phyloP scores from a whole-genome alignment of 1,140 invertebrate genomes.

The Radopholus similis region DNA sequence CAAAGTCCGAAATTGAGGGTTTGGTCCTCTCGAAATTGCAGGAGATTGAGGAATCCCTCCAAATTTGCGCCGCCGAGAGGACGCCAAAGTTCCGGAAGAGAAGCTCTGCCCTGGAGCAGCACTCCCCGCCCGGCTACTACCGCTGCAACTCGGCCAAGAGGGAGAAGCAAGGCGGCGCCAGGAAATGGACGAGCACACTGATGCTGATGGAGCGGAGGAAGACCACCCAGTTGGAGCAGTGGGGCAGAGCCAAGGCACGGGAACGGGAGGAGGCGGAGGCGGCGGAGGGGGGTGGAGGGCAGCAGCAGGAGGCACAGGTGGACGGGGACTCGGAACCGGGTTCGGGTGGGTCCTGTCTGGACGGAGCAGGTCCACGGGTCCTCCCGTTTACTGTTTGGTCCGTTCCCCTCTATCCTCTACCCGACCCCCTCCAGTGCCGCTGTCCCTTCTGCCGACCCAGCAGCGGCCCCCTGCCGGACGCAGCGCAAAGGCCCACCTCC shows the following conservation, averaged over 20 bases:
- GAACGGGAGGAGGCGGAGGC: background rate
- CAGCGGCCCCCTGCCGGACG: background rate
- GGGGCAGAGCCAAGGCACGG: background rate
- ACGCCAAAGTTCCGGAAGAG: conserved; percentile 15
- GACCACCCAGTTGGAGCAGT: conserved; percentile 14
- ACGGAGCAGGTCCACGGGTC: background rate
- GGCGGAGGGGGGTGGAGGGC: background rate
- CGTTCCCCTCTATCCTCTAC: background rate
- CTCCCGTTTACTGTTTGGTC: background rate
- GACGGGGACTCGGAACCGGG: background rate
- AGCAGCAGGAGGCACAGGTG: background rate
- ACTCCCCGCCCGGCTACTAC: background rate
- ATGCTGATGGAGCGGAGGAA: background rate
- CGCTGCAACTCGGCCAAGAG: background rate
- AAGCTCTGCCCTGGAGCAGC: conserved; percentile 6
- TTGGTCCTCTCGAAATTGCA: background rate
- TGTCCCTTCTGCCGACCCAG: background rate
- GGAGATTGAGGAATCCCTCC: background rate
- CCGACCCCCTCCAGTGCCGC: background rate
- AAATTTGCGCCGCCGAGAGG: background rate
- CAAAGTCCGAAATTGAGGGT: background rate
- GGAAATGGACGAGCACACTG: no score
- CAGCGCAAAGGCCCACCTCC: no score
- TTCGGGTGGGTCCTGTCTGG: background rate
- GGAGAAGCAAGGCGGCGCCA: no score